These are phyloP conservation scores for Penelope pileata DNA, from an alignment of 2,113 vertebrate genomes.

Conservation along the genomic window DNA sequence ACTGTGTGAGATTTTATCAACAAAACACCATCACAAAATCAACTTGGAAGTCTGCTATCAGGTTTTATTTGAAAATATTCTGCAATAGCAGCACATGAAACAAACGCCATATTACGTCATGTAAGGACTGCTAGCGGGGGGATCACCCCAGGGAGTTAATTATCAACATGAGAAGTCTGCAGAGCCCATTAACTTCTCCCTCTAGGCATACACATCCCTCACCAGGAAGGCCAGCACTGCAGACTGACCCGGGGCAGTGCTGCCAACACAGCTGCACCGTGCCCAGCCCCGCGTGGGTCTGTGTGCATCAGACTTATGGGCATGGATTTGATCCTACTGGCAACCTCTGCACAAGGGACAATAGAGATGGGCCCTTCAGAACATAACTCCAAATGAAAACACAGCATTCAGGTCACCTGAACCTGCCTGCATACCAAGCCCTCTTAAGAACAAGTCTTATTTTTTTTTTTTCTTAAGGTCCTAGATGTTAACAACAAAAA, in stretches of 20 bases:
- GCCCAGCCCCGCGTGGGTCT: neutral
- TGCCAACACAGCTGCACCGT: too few relatives aligned
- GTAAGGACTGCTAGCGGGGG: neutral
- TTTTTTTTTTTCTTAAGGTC: neutral
- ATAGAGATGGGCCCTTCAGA: neutral
- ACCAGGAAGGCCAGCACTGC: neutral
- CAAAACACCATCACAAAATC: neutral
- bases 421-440: neutral
- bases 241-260: neutral
- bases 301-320: rapidly evolving
- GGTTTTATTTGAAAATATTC: neutral
- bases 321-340: rapidly evolving
- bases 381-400: neutral
- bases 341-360: neutral
- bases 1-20: neutral
- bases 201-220: neutral
- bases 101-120: neutral
- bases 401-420: neutral
- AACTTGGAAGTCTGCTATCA: neutral
- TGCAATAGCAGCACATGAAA: neutral
- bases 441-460: neutral
- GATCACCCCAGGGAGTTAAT: neutral
- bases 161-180: neutral
- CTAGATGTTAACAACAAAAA: neutral
- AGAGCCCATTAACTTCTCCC: neutral